These are phyloP conservation scores for Thereva nobilitata DNA, from an alignment of 2,888 invertebrate species.

Conservation along the genomic window DNA sequence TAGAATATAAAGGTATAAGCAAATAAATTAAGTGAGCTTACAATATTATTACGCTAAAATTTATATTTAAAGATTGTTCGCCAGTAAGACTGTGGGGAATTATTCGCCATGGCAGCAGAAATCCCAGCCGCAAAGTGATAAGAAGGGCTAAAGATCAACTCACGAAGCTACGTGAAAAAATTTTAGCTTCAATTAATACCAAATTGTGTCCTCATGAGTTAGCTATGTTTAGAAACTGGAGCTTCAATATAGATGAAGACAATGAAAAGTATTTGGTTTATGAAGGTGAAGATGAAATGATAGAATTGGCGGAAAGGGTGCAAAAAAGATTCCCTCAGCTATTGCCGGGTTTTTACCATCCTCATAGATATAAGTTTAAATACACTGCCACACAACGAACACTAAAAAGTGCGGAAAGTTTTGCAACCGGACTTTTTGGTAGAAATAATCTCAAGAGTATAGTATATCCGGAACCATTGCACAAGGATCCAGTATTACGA, in stretches of 20 bases:
- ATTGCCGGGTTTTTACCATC: constrained; percentile 65
- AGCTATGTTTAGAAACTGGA: constrained; percentile 64
- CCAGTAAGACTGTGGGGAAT: constrained; percentile 74
- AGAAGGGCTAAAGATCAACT: constrained; percentile 61
- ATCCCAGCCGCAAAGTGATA: constrained; percentile 67
- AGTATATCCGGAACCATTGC: constrained; percentile 66
- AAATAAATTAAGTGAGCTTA: constrained; percentile 23
- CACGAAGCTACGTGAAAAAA: constrained; percentile 61
- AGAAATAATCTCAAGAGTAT: constrained; percentile 65
- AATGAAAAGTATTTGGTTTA: constrained; percentile 66
- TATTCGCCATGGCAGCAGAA: constrained; percentile 77
- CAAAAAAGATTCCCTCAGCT: constrained; percentile 71
- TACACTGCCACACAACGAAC: constrained; percentile 79
- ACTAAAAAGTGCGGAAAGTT: constrained; percentile 73
- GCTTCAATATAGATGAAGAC: constrained; percentile 58
- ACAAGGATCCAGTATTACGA: constrained; percentile 69
- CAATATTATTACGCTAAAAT: not conserved
- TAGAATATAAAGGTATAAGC: constrained; percentile 64
- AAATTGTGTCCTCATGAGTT: constrained; percentile 60
- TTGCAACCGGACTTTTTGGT: constrained; percentile 77
- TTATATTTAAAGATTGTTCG: constrained; percentile 62
- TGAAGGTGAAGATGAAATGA: constrained; percentile 79
- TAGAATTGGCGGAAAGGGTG: constrained; percentile 72
- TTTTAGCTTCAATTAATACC: constrained; percentile 60
- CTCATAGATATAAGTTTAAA: constrained; percentile 65